phyloP scores from a whole-genome alignment of 2,797 vertebrate species.

The Malurus leucopterus region DNA sequence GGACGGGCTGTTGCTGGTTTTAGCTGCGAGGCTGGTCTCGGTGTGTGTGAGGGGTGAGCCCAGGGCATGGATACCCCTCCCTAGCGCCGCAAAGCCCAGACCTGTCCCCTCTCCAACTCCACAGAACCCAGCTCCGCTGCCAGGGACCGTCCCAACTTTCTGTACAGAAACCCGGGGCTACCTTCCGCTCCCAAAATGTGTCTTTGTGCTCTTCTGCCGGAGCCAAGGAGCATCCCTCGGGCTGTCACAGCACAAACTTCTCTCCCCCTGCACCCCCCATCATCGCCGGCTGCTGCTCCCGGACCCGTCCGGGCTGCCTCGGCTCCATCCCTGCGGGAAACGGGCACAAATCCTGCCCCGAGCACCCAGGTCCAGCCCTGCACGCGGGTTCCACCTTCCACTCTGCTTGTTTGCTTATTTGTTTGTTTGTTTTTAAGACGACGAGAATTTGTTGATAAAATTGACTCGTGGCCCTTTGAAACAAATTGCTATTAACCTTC shows the following conservation, averaged over 20 bases:
- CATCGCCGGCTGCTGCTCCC: background rate
- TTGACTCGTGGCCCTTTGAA: constrained; percentile 19
- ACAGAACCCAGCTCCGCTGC: background rate
- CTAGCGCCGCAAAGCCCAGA: background rate
- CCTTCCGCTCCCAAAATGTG: background rate
- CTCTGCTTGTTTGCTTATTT: background rate
- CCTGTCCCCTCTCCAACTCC: no score
- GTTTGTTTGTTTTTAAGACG: background rate
- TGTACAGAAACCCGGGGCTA: background rate
- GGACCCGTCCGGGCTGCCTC: background rate
- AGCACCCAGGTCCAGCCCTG: background rate
- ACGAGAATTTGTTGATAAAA: background rate
- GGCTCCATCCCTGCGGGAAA: background rate
- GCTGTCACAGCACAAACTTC: background rate
- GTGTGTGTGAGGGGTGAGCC: background rate
- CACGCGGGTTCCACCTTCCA: background rate
- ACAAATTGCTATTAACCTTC: constrained; percentile 38
- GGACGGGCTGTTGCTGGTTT: background rate
- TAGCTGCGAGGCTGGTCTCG: background rate
- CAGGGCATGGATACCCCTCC: background rate
- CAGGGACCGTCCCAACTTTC: background rate
- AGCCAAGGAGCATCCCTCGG: background rate
- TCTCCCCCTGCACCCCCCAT: background rate
- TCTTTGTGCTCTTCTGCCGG: background rate
- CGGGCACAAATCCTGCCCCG: background rate